Percentiles rank a stretch among this genome's conserved stretches.
Conservation (phyloP, 1,140 invertebrate genomes). For the Papilio helenus region DNA sequence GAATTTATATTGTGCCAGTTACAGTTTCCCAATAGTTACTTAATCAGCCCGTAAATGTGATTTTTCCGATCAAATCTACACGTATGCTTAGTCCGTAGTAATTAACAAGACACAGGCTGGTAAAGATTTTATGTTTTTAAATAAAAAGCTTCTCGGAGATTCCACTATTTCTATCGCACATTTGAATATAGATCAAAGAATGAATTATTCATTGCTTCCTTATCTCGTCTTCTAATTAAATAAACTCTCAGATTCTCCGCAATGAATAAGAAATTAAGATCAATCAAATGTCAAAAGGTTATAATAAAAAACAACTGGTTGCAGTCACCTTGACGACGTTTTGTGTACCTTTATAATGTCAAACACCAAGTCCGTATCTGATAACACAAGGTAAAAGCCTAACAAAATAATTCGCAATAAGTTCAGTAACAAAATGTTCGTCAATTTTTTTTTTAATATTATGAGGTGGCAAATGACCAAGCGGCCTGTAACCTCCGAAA, state of each 20-base stretch:
- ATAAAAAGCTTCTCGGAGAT: neutral
- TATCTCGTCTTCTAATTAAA: constrained; percentile 9
- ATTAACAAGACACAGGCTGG: neutral
- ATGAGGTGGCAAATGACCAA: too few species aligned
- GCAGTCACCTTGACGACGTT: constrained; percentile 20
- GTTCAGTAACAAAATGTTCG: too few species aligned
- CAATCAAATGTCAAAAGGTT: constrained; percentile 8
- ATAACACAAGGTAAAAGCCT: neutral
- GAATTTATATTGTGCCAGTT: neutral
- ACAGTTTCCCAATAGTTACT: neutral
- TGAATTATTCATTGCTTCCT: constrained; percentile 12
- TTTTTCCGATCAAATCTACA: too few species aligned
- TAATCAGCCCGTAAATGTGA: too few species aligned
- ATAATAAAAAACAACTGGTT: constrained; percentile 22
- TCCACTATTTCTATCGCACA: neutral
- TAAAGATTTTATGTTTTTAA: neutral
- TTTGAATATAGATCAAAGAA: neutral
- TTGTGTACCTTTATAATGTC: neutral
- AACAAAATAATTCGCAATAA: too few species aligned
- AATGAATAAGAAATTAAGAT: constrained; percentile 5
- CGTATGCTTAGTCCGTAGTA: too few species aligned
- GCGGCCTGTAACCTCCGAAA: too few species aligned
- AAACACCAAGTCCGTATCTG: neutral
- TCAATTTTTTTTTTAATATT: too few species aligned
- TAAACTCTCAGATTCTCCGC: neutral